Percentiles rank a stretch among this genome's conserved stretches.
Conservation (phyloP, 2,888 invertebrate genomes). For the Diaphora mendica region DNA sequence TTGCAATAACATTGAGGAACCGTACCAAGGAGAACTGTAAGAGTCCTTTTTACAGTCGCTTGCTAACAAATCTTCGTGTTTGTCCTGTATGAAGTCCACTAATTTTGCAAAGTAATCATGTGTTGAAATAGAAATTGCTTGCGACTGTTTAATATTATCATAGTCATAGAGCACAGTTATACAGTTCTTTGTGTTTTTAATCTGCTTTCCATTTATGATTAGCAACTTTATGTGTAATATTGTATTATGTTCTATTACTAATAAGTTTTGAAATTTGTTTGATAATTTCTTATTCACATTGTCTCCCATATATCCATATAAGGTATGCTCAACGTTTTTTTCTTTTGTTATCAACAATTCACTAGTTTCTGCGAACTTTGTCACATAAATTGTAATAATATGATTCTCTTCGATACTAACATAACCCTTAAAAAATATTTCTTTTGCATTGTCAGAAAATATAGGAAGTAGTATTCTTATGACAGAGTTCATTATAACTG, state of each 20-base stretch:
- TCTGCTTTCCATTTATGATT: constrained; percentile 56
- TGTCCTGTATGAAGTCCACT: constrained; percentile 61
- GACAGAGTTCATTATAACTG: constrained; percentile 40
- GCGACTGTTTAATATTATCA: constrained; percentile 68
- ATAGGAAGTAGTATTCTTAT: constrained; percentile 66
- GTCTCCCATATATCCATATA: constrained; percentile 63
- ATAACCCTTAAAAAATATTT: constrained; percentile 67
- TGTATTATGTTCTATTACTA: constrained; percentile 52
- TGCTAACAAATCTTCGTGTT: constrained; percentile 43
- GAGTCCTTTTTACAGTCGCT: constrained; percentile 36
- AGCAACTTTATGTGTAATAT: constrained; percentile 56
- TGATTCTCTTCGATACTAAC: constrained; percentile 46
- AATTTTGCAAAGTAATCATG: constrained; percentile 68
- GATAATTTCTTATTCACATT: constrained; percentile 29
- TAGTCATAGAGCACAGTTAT: constrained; percentile 74
- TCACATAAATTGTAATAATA: constrained; percentile 65
- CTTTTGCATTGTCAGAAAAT: constrained; percentile 44
- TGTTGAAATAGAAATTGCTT: constrained; percentile 61
- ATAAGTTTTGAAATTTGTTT: constrained; percentile 47
- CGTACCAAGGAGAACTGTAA: constrained; percentile 62
- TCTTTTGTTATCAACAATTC: constrained; percentile 42
- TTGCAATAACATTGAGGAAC: constrained; percentile 75
- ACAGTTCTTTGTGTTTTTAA: constrained; percentile 53
- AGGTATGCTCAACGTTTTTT: constrained; percentile 40
- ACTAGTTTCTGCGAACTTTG: constrained; percentile 54